phyloP scores from a whole-genome alignment of 2,888 invertebrate species.

The Limnephilus rhombicus region DNA sequence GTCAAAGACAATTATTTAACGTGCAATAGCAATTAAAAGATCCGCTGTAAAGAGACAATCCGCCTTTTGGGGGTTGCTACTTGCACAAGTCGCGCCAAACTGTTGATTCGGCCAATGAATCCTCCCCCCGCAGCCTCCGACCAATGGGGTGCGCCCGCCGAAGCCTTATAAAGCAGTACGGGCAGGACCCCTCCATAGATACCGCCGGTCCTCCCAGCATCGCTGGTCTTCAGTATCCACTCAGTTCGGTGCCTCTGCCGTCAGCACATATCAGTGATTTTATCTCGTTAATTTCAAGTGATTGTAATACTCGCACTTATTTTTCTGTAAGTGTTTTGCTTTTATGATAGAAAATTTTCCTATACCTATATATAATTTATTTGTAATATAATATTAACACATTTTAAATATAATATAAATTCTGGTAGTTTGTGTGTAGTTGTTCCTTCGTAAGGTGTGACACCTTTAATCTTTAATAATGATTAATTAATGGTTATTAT shows the following conservation, averaged over 20 bases:
- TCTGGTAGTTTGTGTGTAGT: too few relatives aligned
- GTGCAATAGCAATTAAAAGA: not conserved
- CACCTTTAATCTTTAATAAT: too few relatives aligned
- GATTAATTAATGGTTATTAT: too few relatives aligned
- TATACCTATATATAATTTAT: not conserved
- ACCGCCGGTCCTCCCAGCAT: not conserved
- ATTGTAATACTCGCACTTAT: not conserved
- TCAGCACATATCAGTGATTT: not conserved
- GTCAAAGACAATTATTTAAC: not conserved
- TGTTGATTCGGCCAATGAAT: slow-evolving; percentile 83
- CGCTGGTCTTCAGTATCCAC: not conserved
- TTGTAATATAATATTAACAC: too few relatives aligned
- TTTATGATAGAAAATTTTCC: not conserved
- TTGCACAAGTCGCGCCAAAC: slow-evolving; percentile 76
- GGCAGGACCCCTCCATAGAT: slow-evolving; percentile 57
- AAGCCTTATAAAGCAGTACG: slow-evolving; percentile 66
- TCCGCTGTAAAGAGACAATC: not conserved
- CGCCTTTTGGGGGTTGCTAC: not conserved
- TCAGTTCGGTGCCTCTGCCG: not conserved
- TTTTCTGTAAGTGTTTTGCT: not conserved
- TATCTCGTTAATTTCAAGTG: not conserved
- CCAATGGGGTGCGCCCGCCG: slow-evolving; percentile 67
- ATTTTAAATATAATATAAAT: too few relatives aligned
- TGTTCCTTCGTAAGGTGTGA: too few relatives aligned
- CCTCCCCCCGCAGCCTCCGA: slow-evolving; percentile 66